A percentile compares a stretch with the other conserved stretches of the same genome.
Conservation (phyloP, 2,113 vertebrate genomes). For the Uria aalge region DNA sequence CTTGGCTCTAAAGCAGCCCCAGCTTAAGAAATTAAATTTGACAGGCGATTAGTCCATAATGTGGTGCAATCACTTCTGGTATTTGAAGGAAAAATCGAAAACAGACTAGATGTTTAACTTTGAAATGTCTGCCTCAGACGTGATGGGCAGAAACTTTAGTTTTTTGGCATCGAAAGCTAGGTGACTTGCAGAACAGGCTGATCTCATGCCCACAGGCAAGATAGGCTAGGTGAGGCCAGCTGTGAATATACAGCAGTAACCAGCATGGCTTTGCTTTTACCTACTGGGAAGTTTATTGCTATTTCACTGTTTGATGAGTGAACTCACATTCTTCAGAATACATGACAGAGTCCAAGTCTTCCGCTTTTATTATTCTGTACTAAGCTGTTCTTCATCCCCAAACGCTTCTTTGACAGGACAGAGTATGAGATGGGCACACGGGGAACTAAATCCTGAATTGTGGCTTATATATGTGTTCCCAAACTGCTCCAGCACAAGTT, state of each 20-base stretch:
- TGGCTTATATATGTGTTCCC: not conserved
- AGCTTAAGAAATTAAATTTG: constrained; percentile 71
- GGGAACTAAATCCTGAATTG: not conserved
- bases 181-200: not conserved
- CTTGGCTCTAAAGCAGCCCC: constrained; percentile 40
- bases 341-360: not conserved
- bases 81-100: constrained; percentile 63
- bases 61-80: constrained; percentile 49
- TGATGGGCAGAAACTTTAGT: not conserved
- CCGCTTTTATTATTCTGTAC: not conserved
- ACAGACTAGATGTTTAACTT: constrained; percentile 45
- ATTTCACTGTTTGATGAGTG: not conserved
- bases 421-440: not conserved
- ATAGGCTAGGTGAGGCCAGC: not conserved
- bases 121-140: not conserved
- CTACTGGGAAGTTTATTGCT: constrained; percentile 16
- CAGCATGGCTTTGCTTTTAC: constrained; percentile 25
- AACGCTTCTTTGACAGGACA: not conserved
- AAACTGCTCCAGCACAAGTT: not conserved
- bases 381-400: not conserved
- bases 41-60: constrained; percentile 67
- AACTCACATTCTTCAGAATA: not conserved
- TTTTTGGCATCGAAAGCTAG: not conserved
- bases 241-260: not conserved
- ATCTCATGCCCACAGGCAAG: not conserved